Conservation (phyloP, 2,888 invertebrate genomes). For the Acanthosepion esculentum region DNA sequence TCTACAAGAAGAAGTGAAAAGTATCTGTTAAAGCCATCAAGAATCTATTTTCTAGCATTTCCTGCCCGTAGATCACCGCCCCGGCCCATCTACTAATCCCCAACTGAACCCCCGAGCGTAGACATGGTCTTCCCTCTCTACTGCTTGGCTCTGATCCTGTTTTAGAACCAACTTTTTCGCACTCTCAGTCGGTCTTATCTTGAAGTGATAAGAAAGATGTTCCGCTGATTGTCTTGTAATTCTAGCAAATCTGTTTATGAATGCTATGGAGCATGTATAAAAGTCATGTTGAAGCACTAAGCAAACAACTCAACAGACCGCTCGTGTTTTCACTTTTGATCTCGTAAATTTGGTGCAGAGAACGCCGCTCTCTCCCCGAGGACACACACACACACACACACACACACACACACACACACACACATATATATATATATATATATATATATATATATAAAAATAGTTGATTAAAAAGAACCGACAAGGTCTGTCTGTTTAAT, state of each 20-base stretch:
- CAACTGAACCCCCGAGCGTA: not conserved
- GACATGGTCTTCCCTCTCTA: not conserved
- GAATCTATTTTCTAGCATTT: not conserved
- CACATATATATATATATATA: conserved; percentile 41
- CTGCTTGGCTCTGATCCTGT: not conserved
- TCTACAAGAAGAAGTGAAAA: not conserved
- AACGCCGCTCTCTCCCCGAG: not conserved
- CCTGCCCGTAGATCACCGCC: not conserved
- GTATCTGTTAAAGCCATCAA: not conserved
- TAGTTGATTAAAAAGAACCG: no score
- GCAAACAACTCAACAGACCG: not conserved
- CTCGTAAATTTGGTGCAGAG: not conserved
- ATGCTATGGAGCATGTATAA: not conserved
- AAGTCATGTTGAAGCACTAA: not conserved
- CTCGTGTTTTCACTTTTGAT: not conserved
- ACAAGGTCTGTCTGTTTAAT: no score
- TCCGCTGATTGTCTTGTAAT: not conserved
- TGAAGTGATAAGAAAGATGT: not conserved
- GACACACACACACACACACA: not conserved
- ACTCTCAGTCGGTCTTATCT: not conserved
- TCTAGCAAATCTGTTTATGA: conserved; percentile 33
- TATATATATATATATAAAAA: conserved; percentile 39
- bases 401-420: not conserved
- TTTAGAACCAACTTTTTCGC: not conserved
- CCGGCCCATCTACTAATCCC: not conserved